A percentile compares a stretch with the other conserved stretches of the same genome.
These are phyloP conservation scores for Gavialis gangeticus DNA, from an alignment of 2,113 vertebrate species.

Conservation along the genomic window DNA sequence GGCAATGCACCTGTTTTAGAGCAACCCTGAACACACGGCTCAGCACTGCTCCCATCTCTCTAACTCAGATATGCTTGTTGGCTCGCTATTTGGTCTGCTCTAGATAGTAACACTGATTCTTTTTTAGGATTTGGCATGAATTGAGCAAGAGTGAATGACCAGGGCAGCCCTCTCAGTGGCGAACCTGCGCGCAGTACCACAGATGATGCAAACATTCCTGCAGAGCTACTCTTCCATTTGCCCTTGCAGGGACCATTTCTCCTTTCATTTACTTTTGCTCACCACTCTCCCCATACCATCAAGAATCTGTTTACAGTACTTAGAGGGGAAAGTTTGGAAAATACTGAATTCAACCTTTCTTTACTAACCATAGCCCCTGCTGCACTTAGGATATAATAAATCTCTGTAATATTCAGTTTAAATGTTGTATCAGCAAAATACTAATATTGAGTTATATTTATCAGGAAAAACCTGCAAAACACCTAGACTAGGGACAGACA, in stretches of 20 bases:
- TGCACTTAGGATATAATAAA: neutral
- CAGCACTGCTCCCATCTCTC: neutral
- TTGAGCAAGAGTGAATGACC: too few species aligned
- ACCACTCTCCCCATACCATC: neutral
- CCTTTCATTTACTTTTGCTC: neutral
- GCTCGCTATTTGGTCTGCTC: too few species aligned
- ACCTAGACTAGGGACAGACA: neutral
- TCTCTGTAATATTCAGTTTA: slow-evolving; percentile 20
- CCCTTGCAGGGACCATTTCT: accelerated
- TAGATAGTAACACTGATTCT: too few species aligned
- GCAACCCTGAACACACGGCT: neutral
- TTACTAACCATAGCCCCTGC: neutral
- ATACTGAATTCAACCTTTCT: neutral
- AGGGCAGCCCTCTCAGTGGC: too few species aligned
- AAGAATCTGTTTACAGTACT: neutral
- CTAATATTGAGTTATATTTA: slow-evolving; percentile 28
- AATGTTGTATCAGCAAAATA: slow-evolving; percentile 13
- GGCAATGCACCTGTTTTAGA: too few species aligned
- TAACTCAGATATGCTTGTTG: too few species aligned
- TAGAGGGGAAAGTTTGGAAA: neutral
- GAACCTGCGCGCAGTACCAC: too few species aligned
- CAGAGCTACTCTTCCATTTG: neutral
- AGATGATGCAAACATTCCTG: neutral
- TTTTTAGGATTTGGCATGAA: too few species aligned
- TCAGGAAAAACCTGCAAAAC: slow-evolving; percentile 41